These are phyloP conservation scores for Amblyopsis hoosieri DNA, from an alignment of 2,797 vertebrate species.

Conservation along the genomic window DNA sequence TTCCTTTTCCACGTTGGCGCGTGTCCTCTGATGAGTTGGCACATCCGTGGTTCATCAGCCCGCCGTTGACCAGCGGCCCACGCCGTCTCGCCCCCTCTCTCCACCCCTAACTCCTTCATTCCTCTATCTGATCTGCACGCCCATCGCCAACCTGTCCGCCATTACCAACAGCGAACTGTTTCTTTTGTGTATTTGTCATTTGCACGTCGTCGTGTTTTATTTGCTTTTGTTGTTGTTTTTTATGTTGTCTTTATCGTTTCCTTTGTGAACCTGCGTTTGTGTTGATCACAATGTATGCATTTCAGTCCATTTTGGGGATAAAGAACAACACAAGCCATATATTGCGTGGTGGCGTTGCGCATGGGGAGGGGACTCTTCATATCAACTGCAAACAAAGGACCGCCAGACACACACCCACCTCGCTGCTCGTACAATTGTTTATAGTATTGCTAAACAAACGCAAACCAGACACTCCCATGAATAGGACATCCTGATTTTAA, in stretches of 20 bases:
- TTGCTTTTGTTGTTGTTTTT: too few species aligned
- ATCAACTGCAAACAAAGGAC: constrained; percentile 75
- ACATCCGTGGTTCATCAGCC: neutral
- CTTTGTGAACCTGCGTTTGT: too few species aligned
- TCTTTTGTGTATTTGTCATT: too few species aligned
- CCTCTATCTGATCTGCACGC: constrained; percentile 3
- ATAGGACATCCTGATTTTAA: constrained; percentile 22
- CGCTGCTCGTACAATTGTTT: constrained; percentile 32
- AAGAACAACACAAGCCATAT: constrained; percentile 15
- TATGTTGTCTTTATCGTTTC: too few species aligned
- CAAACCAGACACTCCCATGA: constrained; percentile 16
- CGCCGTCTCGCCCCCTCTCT: neutral
- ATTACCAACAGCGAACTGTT: too few species aligned
- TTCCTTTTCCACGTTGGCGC: neutral
- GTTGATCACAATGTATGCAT: too few species aligned
- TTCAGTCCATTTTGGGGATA: too few species aligned
- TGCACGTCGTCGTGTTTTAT: too few species aligned
- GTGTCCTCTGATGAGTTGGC: neutral
- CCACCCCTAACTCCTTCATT: constrained; percentile 1
- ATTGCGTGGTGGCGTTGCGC: constrained; percentile 40
- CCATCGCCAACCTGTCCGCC: neutral
- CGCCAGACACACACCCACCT: constrained; percentile 34
- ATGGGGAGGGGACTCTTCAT: constrained; percentile 63
- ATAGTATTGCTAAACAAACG: constrained; percentile 46
- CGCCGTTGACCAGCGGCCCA: neutral